Evolutionary conservation across 2,888 invertebrate genomes (phyloP), one percentile per base, ranked within the genome.

Genomic region (Sisyra terminalis): DNA sequence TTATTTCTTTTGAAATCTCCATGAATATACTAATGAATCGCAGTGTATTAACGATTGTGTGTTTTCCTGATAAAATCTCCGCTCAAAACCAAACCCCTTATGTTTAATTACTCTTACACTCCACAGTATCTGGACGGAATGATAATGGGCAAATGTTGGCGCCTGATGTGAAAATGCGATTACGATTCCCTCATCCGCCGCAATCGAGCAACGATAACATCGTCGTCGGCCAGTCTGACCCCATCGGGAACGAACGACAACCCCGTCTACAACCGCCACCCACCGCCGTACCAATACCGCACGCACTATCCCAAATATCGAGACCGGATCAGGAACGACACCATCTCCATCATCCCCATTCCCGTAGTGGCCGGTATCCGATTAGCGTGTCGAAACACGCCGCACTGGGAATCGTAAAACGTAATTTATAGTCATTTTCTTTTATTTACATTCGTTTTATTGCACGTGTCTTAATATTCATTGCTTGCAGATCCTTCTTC

Each of bases 151-250:
- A 29, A 29, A 11, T 15, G 15, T 11, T 37, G 10, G 34, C 34
- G 14, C 42, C 42, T 11, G 42, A 43, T 43, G 36, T 43, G 34
- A 43, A 38, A 38, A 43, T 43, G 42, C 42, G 42, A 14, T 36
- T 43, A 10, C 24, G 30, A 7, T 43, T 43, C 29, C 42, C 42
- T 11, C 14, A 13, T 3, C 34, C 34, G n/a, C 5, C 7, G 3
- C 24, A 24, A 24, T 24, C 24, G n/a, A n/a, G n/a, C 32, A 34
- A 8, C 3, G n/a, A 17, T 15, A 15, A n/a, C 11, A 17, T 34
- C 11, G n/a, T 16, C 13, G 17, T 15, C 14, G 9, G 38, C 15
- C 42, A 43, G 34, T 43, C 42, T 10, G 42, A 43, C 14, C 29
- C 42, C 10, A 29, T 29, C 11, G 42, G 37, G 13, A 37, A 43